phyloP scores from a whole-genome alignment of 2,797 vertebrate species.

The Liparis tanakae region DNA sequence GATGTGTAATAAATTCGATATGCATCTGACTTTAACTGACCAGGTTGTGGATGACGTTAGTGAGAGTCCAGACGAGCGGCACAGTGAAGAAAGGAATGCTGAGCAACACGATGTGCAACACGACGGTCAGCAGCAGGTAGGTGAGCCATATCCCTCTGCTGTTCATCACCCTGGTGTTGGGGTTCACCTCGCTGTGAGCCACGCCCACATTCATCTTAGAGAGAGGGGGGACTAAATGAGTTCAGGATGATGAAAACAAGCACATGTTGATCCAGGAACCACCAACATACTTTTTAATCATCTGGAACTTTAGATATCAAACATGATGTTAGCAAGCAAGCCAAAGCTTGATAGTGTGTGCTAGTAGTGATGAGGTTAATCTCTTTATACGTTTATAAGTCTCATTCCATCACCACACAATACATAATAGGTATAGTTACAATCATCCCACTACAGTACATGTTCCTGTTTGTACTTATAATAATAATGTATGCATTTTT shows the following conservation, averaged over 20 bases:
- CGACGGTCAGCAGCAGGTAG: constrained; percentile 89
- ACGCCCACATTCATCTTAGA: constrained; percentile 94
- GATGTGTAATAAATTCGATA: background rate
- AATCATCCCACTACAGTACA: background rate
- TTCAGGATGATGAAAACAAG: background rate
- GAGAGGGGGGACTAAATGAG: background rate
- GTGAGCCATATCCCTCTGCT: constrained; percentile 95
- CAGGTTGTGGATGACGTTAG: constrained; percentile 95
- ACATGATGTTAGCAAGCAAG: background rate
- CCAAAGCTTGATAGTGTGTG: background rate
- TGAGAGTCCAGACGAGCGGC: constrained; percentile 93
- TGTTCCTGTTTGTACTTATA: background rate
- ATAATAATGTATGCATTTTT: background rate
- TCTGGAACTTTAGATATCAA: background rate
- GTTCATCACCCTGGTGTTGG: constrained; percentile 95
- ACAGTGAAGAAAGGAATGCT: constrained; percentile 95
- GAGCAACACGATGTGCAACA: constrained; percentile 90
- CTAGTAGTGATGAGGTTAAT: background rate
- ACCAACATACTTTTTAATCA: background rate
- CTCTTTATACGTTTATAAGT: background rate
- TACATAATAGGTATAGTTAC: background rate
- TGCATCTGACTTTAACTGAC: constrained; percentile 76
- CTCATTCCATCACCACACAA: background rate
- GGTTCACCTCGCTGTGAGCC: constrained; percentile 96
- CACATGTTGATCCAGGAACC: background rate